Percentiles rank a stretch among this genome's conserved stretches.
phyloP scores from a whole-genome alignment of 2,113 vertebrate species.

The Limanda limanda region DNA sequence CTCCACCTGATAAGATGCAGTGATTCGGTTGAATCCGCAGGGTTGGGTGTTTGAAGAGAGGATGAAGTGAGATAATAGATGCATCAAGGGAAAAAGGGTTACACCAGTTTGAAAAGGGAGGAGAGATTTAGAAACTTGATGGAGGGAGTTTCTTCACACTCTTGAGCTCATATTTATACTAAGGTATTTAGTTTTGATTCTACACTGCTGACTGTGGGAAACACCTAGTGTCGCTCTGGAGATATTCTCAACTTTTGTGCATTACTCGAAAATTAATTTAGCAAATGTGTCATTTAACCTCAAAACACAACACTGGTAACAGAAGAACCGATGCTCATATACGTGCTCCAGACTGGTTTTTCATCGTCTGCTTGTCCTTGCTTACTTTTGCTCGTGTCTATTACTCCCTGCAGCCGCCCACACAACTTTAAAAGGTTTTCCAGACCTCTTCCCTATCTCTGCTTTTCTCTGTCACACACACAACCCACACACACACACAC shows the following conservation, averaged over 20 bases:
- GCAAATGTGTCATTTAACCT: conserved; percentile 3
- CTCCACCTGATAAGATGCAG: conserved; percentile 62
- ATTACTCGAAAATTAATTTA: conserved; percentile 13
- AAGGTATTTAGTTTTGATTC: conserved; percentile 52
- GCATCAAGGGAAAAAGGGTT: conserved; percentile 42
- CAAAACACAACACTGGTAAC: conserved; percentile 10
- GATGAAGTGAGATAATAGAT: conserved; percentile 36
- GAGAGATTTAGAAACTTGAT: conserved; percentile 34
- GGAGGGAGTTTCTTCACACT: conserved; percentile 57
- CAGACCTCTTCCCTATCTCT: conserved; percentile 60
- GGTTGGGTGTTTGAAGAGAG: conserved; percentile 46
- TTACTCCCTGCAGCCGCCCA: conserved; percentile 48
- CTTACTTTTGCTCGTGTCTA: conserved; percentile 32
- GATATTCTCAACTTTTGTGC: conserved; percentile 7
- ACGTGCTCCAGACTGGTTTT: conserved; percentile 44
- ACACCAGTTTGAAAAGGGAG: conserved; percentile 35
- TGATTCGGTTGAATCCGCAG: conserved; percentile 51
- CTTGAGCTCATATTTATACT: conserved; percentile 40
- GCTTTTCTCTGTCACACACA: conserved; percentile 40
- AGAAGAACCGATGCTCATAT: neutral
- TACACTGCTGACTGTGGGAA: conserved; percentile 51
- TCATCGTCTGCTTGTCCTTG: conserved; percentile 38
- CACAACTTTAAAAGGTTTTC: conserved; percentile 69
- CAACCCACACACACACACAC: conserved; percentile 29
- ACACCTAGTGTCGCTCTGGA: conserved; percentile 35